These are phyloP conservation scores for Okapia johnstoni DNA, from an alignment of 2,113 vertebrate genomes.

Conservation along the genomic window DNA sequence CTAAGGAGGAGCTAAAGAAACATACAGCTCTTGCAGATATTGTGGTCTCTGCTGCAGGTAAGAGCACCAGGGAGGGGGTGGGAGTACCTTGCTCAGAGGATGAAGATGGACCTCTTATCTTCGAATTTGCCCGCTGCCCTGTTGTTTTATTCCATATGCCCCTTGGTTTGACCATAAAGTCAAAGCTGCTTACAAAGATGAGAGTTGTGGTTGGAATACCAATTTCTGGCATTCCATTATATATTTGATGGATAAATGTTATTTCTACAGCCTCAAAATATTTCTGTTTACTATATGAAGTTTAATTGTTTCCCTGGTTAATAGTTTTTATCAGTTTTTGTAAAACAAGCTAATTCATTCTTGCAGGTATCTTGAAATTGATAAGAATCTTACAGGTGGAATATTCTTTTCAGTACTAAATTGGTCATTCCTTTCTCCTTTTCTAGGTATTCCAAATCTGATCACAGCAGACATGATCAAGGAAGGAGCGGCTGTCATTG, in stretches of 20 bases:
- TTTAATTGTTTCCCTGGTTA: background rate
- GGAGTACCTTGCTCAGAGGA: background rate
- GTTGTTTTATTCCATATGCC: background rate
- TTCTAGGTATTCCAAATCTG: slow-evolving; percentile 94
- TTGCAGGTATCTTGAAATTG: background rate
- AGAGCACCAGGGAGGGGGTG: rapidly evolving
- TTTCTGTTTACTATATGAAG: background rate
- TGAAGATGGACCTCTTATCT: background rate
- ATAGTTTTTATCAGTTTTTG: background rate
- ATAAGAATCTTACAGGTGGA: background rate
- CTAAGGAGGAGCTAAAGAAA: slow-evolving; percentile 94
- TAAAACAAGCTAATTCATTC: background rate
- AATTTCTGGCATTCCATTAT: background rate
- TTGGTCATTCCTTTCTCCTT: background rate
- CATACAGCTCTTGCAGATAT: slow-evolving; percentile 95
- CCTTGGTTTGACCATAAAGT: background rate
- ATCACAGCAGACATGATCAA: slow-evolving; percentile 99
- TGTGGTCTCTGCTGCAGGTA: slow-evolving; percentile 95
- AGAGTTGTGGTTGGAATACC: background rate
- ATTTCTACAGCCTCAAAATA: background rate
- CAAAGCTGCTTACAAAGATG: background rate
- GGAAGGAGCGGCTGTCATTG: slow-evolving; percentile 94
- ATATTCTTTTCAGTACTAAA: background rate
- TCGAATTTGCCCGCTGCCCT: background rate
- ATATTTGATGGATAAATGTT: background rate